These are phyloP conservation scores for Sebastes itinus DNA, from an alignment of 2,797 vertebrate genomes.

Conservation along the genomic window DNA sequence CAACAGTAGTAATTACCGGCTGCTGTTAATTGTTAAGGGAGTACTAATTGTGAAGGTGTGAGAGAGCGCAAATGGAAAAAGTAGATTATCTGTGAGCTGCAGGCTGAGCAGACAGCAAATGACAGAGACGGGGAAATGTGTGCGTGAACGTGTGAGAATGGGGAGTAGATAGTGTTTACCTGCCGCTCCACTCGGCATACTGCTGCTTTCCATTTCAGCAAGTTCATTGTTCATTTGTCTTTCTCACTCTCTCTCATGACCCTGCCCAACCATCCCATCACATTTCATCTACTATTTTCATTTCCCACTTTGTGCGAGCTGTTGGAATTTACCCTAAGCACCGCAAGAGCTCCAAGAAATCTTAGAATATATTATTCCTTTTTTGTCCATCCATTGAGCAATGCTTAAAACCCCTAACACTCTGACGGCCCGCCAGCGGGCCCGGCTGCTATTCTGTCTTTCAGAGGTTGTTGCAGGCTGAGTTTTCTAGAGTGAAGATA, in stretches of 20 bases:
- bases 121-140: conserved; percentile 26
- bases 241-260: background rate
- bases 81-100: conserved; percentile 64
- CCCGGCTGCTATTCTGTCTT: too few species aligned
- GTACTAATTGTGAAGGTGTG: conserved; percentile 70
- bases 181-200: background rate
- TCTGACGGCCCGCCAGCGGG: too few species aligned
- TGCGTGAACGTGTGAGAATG: background rate
- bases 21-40: conserved; percentile 76
- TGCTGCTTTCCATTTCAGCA: background rate
- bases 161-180: conserved; percentile 11
- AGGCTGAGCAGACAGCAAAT: conserved; percentile 36
- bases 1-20: conserved; percentile 64
- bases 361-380: background rate
- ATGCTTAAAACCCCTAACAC: too few species aligned
- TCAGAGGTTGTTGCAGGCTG: too few species aligned
- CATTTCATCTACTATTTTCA: background rate
- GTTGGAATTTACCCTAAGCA: background rate
- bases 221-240: background rate
- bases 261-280: background rate
- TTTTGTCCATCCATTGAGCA: background rate
- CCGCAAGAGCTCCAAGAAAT: background rate
- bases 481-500: too few species aligned
- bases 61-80: conserved; percentile 48
- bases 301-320: background rate